Evolutionary conservation across 1,140 invertebrate genomes (phyloP).

Genomic region (Acyrthosiphon pisum): DNA sequence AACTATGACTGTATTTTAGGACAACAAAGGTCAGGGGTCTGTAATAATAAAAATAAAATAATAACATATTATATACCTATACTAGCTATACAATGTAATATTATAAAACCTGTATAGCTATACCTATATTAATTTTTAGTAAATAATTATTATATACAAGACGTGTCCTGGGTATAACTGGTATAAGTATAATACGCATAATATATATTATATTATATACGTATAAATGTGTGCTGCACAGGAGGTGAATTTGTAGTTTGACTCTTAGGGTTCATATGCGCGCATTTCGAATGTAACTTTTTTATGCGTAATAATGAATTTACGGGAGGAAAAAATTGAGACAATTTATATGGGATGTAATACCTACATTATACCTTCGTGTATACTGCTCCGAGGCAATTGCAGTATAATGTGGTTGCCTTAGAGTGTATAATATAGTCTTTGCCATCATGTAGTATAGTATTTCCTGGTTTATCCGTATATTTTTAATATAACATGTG

Average conservation of each 20-base stretch:
- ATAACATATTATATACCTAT: too few relatives aligned
- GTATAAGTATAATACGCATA: background rate
- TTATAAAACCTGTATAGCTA: background rate
- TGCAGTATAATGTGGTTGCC: background rate
- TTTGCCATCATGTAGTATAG: background rate
- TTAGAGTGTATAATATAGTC: background rate
- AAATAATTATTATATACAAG: background rate
- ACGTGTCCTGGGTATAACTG: too few relatives aligned
- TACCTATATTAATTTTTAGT: background rate
- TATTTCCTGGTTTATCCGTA: too few relatives aligned
- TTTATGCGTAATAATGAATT: constrained; percentile 10
- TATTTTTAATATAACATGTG: background rate
- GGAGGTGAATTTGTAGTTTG: background rate
- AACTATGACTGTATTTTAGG: background rate
- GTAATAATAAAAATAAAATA: background rate
- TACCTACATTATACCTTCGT: background rate
- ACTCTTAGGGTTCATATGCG: background rate
- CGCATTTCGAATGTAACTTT: background rate
- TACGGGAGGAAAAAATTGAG: background rate
- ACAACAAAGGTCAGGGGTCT: background rate
- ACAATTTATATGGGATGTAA: background rate
- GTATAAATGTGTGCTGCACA: background rate
- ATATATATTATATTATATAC: background rate
- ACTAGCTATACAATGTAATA: too few relatives aligned
- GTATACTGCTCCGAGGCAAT: background rate